Base-by-base conservation (phyloP, 2,113 vertebrate species). In the Haliaeetus leucogaster region DNA sequence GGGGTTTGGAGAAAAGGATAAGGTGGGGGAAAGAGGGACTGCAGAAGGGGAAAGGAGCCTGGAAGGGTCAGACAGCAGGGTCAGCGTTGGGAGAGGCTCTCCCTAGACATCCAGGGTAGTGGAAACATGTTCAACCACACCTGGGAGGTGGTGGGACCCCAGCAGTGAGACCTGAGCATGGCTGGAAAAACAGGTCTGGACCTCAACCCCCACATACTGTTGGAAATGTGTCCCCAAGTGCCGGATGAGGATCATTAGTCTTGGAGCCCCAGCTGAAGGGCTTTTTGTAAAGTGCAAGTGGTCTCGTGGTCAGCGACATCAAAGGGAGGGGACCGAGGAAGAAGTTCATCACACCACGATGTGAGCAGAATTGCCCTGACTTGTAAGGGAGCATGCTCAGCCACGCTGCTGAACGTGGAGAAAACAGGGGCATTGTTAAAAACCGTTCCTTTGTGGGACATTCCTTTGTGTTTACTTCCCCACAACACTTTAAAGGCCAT, bases 371-470 rank as follows among this genome's bases (percentile, higher is more conserved):
- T 6, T 48, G 45, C 83, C 14, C 32, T 34, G 48, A 30, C 43
- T 25, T 1, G 16, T 1, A 7, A 73, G 20, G 48, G 15, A 61
- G 16, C 0, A 0, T 5, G 9, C 68, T 36, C 18, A 7, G 77
- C 45, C 1, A 2, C 1, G 2, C 63, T 34, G 79, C 58, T 9
- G 9, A 71, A 25, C 0, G 0, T 1, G 0, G 34, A 56, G 76
- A 45, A 72, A 89, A 42, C 71, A 50, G 48, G 22, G 58, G 6
- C 65, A 53, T 23, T 79, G 86, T 63, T 70, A 67, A 71, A 85
- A 67, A 18, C 27, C 55, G 16, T 86, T 82, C 83, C 67, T 85
- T 16, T 52, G 79, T 53, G 80, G 73, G 59, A 90, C 94, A 82
- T 78, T 58, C 90, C 82, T 92, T 40, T 67, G 59, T 82, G 83